Evolutionary conservation across 2,888 invertebrate genomes (phyloP).

Genomic region (Nipponacmea schrenckii): DNA sequence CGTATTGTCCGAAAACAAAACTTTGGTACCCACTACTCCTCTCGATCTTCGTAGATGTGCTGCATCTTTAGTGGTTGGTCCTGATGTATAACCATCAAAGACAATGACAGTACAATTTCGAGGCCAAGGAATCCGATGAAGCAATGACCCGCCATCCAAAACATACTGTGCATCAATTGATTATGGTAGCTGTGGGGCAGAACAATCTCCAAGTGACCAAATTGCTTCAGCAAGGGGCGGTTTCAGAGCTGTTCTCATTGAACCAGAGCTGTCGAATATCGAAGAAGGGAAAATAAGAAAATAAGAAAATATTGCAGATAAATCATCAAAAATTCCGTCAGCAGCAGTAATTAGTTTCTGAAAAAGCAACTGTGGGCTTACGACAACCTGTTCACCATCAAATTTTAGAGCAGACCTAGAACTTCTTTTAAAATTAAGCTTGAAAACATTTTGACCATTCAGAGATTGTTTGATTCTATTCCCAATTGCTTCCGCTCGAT

Average conservation of each 20-base stretch:
- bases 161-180: conserved; percentile 11
- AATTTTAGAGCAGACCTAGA: conserved; percentile 21
- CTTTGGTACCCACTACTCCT: conserved; percentile 23
- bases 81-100: conserved; percentile 34
- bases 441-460: conserved; percentile 17
- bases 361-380: conserved; percentile 33
- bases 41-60: conserved; percentile 26
- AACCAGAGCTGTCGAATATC: conserved; percentile 27
- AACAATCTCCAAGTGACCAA: neutral
- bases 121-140: conserved; percentile 28
- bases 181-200: neutral
- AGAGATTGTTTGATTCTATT: conserved; percentile 23
- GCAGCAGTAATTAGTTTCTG: conserved; percentile 30
- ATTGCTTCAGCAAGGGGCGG: conserved; percentile 30
- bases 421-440: conserved; percentile 29
- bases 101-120: conserved; percentile 25
- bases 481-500: conserved; percentile 29
- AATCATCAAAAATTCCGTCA: neutral
- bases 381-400: conserved; percentile 16
- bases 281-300: conserved; percentile 28
- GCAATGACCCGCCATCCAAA: conserved; percentile 29
- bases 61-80: conserved; percentile 30
- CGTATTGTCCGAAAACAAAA: conserved; percentile 34
- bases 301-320: conserved; percentile 25
- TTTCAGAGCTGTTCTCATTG: conserved; percentile 25